A percentile compares a stretch with the other conserved stretches of the same genome.
phyloP scores from a whole-genome alignment of 2,113 vertebrate genomes.

The Orthonyx spaldingii region DNA sequence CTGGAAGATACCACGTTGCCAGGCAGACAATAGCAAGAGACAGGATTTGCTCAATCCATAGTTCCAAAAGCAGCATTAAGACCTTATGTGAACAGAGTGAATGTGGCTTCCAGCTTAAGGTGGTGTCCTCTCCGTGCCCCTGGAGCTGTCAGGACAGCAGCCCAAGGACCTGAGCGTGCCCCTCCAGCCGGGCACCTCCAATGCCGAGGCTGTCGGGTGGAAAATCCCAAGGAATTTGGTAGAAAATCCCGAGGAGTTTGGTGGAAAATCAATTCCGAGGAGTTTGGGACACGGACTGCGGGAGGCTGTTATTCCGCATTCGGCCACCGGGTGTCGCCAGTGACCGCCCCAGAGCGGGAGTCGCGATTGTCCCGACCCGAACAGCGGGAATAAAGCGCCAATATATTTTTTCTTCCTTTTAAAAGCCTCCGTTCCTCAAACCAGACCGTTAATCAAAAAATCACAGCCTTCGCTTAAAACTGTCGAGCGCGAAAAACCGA shows the following conservation, averaged over 20 bases:
- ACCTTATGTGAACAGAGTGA: rapidly evolving
- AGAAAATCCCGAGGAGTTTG: rapidly evolving
- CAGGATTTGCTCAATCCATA: not conserved
- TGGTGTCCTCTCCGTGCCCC: rapidly evolving
- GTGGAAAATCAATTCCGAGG: rapidly evolving
- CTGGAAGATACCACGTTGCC: not conserved
- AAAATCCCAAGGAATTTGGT: rapidly evolving
- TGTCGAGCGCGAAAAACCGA: not conserved
- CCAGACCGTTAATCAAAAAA: not conserved
- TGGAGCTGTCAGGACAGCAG: rapidly evolving
- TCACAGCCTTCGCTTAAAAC: not conserved
- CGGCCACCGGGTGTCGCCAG: constrained; percentile 22
- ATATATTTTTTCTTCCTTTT: rapidly evolving
- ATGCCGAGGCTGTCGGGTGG: rapidly evolving
- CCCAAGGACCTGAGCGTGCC: rapidly evolving
- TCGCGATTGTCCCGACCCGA: rapidly evolving
- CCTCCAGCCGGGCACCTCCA: not conserved
- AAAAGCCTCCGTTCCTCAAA: not conserved
- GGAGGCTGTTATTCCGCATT: not conserved
- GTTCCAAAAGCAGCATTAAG: not conserved
- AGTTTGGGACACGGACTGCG: rapidly evolving
- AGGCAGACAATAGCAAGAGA: not conserved
- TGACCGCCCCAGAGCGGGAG: not conserved
- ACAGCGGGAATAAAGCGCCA: rapidly evolving
- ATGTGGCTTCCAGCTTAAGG: rapidly evolving